Base-by-base conservation (phyloP, 2,888 invertebrate genomes). In the Dasypolia templi region DNA sequence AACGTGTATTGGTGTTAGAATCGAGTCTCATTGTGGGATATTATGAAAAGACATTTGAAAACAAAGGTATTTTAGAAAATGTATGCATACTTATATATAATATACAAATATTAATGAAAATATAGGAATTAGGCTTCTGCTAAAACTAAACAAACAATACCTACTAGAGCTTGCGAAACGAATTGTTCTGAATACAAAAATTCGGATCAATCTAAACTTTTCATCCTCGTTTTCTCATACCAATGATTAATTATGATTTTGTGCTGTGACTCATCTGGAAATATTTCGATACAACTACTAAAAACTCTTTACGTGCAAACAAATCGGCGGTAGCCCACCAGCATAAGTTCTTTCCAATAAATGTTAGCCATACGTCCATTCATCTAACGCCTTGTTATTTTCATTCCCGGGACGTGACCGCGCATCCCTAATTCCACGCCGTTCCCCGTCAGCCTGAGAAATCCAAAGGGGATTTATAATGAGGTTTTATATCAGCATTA, bases 371-470 rank as follows among this genome's bases (percentile, higher is more conserved):
- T 55, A 39, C 71, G 70, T 81, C 77, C 83, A 85, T 83, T 80
- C 76, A 79, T 83, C 81, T 77, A 77, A 77, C 86, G 79, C 72
- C 83, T 88, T 89, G 90, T 91, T 93, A 93, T 93, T 93, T 93
- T 92, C 91, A 93, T 92, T 89, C 87, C 75, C 63, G 68, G 86
- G 84, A 94, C 95, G 95, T 95, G 95, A 92, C 94, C 87, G 65
- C 91, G 95, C 95, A 95, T 95, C 88, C 86, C 89, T 90, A 90
- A 91, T 90, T 87, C 79, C 59, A 64, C 77, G 63, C 71, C 72
- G 77, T 75, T 78, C 86, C 84, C 84, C 70, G 75, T 63, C 69
- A 70, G 64, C 67, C 71, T 71, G 71, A 76, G 39, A 77, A 75
- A 78, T 80, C 81, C 77, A 76, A 85, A 86, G 87, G 89, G 91